Conservation (phyloP, 2,888 invertebrate genomes). For the Tanytarsus gracilentus region DNA sequence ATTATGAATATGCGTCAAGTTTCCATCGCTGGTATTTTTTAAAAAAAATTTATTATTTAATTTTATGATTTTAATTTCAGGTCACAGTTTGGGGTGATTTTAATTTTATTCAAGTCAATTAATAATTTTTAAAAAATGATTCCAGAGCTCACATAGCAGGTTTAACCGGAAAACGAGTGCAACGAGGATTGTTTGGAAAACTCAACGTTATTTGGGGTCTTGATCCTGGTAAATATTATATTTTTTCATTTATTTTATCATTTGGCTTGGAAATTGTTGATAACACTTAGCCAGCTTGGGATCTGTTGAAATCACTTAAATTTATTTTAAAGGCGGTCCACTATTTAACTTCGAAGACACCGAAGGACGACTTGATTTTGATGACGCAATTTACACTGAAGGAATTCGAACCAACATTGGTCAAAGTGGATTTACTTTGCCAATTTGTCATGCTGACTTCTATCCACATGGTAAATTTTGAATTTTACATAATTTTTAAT, state of each 20-base stretch:
- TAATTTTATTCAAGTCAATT: no score
- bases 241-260: no score
- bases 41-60: no score
- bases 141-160: slow-evolving; percentile 49
- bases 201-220: slow-evolving; percentile 45
- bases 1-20: not conserved
- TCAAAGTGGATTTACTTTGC: not conserved
- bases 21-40: slow-evolving; percentile 3
- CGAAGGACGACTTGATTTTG: not conserved
- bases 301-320: no score
- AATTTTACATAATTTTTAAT: no score
- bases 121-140: no score
- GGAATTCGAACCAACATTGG: slow-evolving; percentile 9
- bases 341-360: not conserved
- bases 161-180: slow-evolving; percentile 45
- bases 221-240: no score
- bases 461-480: no score
- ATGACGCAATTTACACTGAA: slow-evolving; percentile 22
- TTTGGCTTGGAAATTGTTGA: no score
- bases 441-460: slow-evolving; percentile 7
- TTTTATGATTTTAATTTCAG: no score
- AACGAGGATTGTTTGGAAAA: no score
- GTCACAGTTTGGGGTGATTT: slow-evolving; percentile 48
- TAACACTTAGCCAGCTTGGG: slow-evolving; percentile 13
- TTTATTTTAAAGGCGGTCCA: no score